A percentile compares a stretch with the other conserved stretches of the same genome.
Evolutionary conservation across 2,113 vertebrate genomes (phyloP).

Genomic region (Sceloporus tristichus): DNA sequence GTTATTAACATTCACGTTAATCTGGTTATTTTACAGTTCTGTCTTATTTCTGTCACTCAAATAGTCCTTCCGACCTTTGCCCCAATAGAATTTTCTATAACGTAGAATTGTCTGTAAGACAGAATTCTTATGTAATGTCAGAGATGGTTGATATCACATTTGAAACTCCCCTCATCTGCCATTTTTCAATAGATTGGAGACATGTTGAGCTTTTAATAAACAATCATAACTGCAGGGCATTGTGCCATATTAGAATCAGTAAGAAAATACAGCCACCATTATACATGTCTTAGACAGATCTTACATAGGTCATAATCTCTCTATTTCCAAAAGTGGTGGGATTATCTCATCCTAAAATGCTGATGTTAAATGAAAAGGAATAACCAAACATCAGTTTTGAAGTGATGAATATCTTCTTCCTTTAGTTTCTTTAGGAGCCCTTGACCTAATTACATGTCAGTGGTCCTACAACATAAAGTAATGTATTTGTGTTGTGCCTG

Average conservation of each 20-base stretch:
- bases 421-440: not conserved
- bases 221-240: not conserved
- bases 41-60: not conserved
- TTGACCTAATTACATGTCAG: not conserved
- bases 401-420: not conserved
- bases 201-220: not conserved
- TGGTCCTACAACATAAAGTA: not conserved
- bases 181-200: not conserved
- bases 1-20: not conserved
- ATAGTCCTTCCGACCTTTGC: not conserved
- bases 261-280: not conserved
- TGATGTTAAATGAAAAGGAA: too few species aligned
- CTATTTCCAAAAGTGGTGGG: too few species aligned
- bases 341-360: too few species aligned
- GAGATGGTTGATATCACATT: not conserved
- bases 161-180: not conserved
- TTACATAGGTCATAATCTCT: too few species aligned
- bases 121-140: not conserved
- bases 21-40: not conserved
- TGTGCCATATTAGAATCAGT: not conserved
- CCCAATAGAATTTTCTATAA: not conserved
- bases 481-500: too few species aligned
- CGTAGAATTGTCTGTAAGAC: too few species aligned
- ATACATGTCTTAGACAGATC: not conserved
- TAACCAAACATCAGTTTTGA: too few species aligned